These are phyloP conservation scores for Genyomyrus donnyi DNA, from an alignment of 2,113 vertebrate genomes.

Conservation along the genomic window DNA sequence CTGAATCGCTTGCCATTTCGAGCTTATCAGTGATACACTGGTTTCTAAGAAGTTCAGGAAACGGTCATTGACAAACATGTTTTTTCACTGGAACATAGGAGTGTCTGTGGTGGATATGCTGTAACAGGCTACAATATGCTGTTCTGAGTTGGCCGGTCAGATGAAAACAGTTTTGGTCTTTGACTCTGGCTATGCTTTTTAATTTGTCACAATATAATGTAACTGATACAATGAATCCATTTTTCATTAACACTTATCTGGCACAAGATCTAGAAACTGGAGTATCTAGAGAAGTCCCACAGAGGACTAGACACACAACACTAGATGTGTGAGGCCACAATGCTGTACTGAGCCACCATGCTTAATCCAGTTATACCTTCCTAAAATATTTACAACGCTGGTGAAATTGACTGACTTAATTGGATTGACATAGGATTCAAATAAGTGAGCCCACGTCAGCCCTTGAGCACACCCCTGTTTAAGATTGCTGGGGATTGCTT, in stretches of 20 bases:
- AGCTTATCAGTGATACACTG: not conserved
- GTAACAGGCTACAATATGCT: not conserved
- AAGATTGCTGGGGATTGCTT: not conserved
- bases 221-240: not conserved
- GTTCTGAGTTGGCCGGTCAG: not conserved
- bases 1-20: not conserved
- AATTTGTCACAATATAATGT: not conserved
- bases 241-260: not conserved
- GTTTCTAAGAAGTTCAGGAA: not conserved
- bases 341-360: not conserved
- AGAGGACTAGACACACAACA: not conserved
- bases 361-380: not conserved
- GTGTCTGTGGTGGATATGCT: not conserved
- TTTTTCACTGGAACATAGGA: not conserved
- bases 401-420: not conserved
- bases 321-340: not conserved
- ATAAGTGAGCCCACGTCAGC: not conserved
- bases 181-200: not conserved
- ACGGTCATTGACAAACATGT: not conserved
- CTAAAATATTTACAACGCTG: not conserved
- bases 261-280: not conserved
- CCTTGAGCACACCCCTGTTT: not conserved
- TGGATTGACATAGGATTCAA: not conserved
- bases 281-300: not conserved
- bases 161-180: not conserved